These are phyloP conservation scores for Apamea epomidion DNA, from an alignment of 2,888 invertebrate species.

Conservation along the genomic window DNA sequence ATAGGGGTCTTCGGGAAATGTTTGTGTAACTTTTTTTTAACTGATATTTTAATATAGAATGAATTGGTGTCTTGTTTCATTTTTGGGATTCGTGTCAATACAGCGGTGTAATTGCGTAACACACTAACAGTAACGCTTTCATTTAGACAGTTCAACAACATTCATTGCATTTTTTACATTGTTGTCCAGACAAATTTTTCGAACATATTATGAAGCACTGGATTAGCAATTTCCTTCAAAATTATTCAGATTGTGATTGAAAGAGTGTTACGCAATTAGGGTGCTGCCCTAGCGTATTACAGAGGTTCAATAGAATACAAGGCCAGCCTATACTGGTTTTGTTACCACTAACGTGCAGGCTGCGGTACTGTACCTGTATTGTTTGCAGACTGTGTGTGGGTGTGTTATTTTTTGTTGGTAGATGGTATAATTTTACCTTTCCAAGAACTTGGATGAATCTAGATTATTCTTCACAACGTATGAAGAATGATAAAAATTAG, in stretches of 20 bases:
- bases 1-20: slow-evolving; percentile 18
- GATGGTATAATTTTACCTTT: not conserved
- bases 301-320: not conserved
- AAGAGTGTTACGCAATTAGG: not conserved
- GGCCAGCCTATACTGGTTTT: not conserved
- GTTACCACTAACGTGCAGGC: not conserved
- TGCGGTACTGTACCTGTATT: not conserved
- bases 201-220: not conserved
- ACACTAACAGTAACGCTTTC: not conserved
- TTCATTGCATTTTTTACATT: not conserved
- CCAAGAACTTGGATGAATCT: not conserved
- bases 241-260: not conserved
- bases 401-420: not conserved
- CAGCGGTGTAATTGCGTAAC: no score
- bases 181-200: not conserved
- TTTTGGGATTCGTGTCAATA: not conserved
- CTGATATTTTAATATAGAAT: slow-evolving; percentile 17
- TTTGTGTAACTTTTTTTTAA: slow-evolving; percentile 3
- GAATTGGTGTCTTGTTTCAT: slow-evolving; percentile 10
- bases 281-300: not conserved
- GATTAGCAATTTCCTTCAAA: not conserved
- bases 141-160: not conserved
- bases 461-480: not conserved
- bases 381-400: not conserved
- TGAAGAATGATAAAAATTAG: not conserved